Base-by-base conservation (phyloP, 2,113 vertebrate genomes). In the Hucho hucho region DNA sequence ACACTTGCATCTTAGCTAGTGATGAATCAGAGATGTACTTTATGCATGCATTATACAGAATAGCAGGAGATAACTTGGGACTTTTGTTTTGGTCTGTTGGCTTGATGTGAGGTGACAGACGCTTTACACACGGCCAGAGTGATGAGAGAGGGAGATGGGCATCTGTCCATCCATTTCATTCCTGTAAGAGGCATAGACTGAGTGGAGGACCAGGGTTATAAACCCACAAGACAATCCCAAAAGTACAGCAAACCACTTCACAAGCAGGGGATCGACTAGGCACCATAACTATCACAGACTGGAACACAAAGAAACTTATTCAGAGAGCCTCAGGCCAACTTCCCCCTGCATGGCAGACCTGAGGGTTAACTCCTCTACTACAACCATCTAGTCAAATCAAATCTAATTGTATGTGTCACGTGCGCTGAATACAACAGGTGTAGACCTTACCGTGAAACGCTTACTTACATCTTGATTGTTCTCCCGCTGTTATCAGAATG, bases 161-260 rank as follows among this genome's bases (percentile, higher is more conserved):
- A 86, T 82, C 84, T 84, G 75, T 72, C 80, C 78, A 81, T 82
- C 84, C 84, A 75, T 83, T 76, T 90, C 82, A 87, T 89, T 91
- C 79, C 76, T 83, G 70, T 92, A 91, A 89, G 87, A 92, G 87
- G 90, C 88, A 91, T 92, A 91, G 84, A 85, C 74, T 83, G 74
- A 66, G 85, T 84, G 75, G 79, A 16, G 76, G 81, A 18, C 79
- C 66, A 75, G 86, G 90, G 92, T 89, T 88, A 90, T 83, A 88
- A 87, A 80, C 86, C 82, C 78, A 84, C 79, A 82, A 22, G 61
- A 86, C 89, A 92, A 92, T 90, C 90, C 84, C 71, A 76, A 86
- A 84, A 87, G 14, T 83, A 87, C 79, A 85, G 78, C 72, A 77
- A 78, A 74, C 79, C 79, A 68, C 84, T 84, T 77, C 20, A 49